A percentile compares a stretch with the other conserved stretches of the same genome.
These are phyloP conservation scores for Cotesia typhae DNA, from an alignment of 1,140 invertebrate species.

Conservation along the genomic window DNA sequence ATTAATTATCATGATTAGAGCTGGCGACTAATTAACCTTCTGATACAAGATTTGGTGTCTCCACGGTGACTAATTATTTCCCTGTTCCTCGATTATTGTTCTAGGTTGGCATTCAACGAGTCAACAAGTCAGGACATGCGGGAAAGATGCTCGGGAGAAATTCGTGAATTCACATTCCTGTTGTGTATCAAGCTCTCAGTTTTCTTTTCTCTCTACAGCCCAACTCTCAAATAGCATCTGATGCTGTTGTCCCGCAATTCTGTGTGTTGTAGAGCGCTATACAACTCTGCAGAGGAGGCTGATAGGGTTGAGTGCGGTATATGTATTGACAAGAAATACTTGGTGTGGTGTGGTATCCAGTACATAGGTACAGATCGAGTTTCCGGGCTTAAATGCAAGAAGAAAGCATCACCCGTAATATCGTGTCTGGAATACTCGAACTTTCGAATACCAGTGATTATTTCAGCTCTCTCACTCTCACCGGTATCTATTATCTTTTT, in stretches of 20 bases:
- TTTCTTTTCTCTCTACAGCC: not conserved
- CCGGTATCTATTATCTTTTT: constrained; percentile 1
- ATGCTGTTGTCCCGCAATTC: not conserved
- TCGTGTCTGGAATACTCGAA: constrained; percentile 48
- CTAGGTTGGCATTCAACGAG: constrained; percentile 16
- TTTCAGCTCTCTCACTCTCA: constrained; percentile 11
- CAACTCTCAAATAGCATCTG: too few species aligned
- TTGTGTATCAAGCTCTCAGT: not conserved
- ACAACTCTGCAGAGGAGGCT: too few species aligned
- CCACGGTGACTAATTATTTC: constrained; percentile 33
- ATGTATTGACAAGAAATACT: not conserved
- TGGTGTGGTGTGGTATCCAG: not conserved
- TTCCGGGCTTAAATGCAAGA: constrained; percentile 30
- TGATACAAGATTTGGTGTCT: constrained; percentile 26
- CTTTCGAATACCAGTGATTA: constrained; percentile 32
- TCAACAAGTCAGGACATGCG: not conserved
- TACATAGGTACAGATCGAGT: not conserved
- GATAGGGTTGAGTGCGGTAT: too few species aligned
- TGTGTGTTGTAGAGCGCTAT: not conserved
- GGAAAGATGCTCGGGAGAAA: not conserved
- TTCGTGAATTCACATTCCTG: constrained; percentile 14
- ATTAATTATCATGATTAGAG: constrained; percentile 1
- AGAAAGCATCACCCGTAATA: constrained; percentile 28
- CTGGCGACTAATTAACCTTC: constrained; percentile 25
- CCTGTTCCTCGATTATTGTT: constrained; percentile 28